A percentile compares a stretch with the other conserved stretches of the same genome.
Conservation (phyloP, 2,888 invertebrate genomes). For the Acanthosoma haemorrhoidale region DNA sequence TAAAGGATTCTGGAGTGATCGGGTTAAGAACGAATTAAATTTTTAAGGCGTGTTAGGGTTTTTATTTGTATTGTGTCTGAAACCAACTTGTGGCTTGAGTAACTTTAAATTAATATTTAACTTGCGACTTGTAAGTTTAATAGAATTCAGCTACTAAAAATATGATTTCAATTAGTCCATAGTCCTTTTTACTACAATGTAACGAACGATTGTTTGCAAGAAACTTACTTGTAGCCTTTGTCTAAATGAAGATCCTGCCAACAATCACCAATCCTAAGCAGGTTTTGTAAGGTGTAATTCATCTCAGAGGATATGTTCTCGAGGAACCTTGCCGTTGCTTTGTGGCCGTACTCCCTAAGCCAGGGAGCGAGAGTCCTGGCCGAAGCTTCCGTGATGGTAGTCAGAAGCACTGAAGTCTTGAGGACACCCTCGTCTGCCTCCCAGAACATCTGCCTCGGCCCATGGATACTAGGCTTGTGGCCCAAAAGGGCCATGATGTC, state of each 20-base stretch:
- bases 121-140: too few species aligned
- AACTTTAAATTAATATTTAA: too few species aligned
- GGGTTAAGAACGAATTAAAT: too few species aligned
- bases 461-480: not conserved
- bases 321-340: not conserved
- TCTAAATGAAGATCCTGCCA: not conserved
- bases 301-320: constrained; percentile 22
- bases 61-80: too few species aligned
- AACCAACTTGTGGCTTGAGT: too few species aligned
- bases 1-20: too few species aligned
- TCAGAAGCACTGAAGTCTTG: constrained; percentile 13
- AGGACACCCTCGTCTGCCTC: not conserved
- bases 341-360: not conserved
- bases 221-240: not conserved
- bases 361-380: constrained; percentile 7
- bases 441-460: not conserved
- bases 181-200: too few species aligned
- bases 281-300: constrained; percentile 20
- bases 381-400: constrained; percentile 25
- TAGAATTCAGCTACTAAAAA: too few species aligned
- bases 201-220: too few species aligned
- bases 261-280: not conserved
- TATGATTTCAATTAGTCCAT: too few species aligned
- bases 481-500: not conserved
- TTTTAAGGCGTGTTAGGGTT: too few species aligned